Evolutionary conservation across 2,113 vertebrate genomes (phyloP), one percentile per base, ranked within the genome.

Genomic region (Brienomyrus brachyistius): DNA sequence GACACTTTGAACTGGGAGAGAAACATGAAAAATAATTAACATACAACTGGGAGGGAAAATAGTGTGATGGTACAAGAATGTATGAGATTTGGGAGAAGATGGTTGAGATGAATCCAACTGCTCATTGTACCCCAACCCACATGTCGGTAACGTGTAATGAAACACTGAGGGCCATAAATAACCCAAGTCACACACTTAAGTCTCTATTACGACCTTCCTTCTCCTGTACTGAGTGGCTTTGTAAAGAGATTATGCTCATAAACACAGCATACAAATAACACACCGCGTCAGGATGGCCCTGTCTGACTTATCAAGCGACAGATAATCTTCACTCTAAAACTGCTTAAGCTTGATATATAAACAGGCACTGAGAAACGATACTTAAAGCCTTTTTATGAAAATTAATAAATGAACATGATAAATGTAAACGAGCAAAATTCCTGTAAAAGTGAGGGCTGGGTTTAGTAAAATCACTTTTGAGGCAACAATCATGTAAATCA

Each of bases 31-130:
- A 50, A 66, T 51, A 48, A 77, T 90, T 31, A 54, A 74, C 50
- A 54, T 87, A 85, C 89, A 87, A 48, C 86, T 87, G n/a, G 43
- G 17, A 52, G 35, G 31, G 86, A 82, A 40, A 19, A 17, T 51
- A 50, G 83, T 19, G 27, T 59, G 62, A 90, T 10, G 5, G 10
- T 15, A 21, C n/a, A 87, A 51, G 47, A 27, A 51, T 66, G 45
- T 84, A 47, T 35, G 52, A 70, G 77, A 62, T 84, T 88, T 82
- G 62, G 40, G 48, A 27, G 83, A 48, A 47, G 74, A 48, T 6
- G 85, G 77, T 35, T 45, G 52, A 66, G 87, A 62, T 45, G 27
- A 74, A 88, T 84, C 82, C 59, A 50, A 77, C 77, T 90, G 90
- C 15, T 62, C 51, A 85, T n/a, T 50, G 21, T 50, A n/a, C 23